phyloP scores from a whole-genome alignment of 2,797 vertebrate genomes.

The Chiloscyllium punctatum region DNA sequence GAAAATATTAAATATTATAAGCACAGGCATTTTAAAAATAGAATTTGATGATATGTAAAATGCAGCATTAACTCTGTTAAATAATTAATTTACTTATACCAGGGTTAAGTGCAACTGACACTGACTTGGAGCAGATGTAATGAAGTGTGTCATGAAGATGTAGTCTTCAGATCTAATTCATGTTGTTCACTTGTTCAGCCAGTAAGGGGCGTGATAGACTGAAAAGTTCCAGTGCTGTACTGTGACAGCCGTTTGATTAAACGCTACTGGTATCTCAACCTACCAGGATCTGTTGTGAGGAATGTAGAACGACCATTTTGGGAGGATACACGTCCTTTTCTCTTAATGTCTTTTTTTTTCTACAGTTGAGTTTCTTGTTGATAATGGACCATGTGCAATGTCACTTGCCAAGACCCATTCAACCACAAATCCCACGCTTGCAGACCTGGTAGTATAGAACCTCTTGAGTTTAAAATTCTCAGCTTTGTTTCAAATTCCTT shows the following conservation, averaged over 20 bases:
- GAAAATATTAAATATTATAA: not conserved
- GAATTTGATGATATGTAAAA: not conserved
- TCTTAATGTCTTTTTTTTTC: not conserved
- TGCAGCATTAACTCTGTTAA: slow-evolving; percentile 6
- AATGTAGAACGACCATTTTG: no score
- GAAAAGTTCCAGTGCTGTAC: not conserved
- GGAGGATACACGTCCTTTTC: not conserved
- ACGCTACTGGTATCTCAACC: not conserved
- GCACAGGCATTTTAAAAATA: not conserved
- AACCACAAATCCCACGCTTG: not conserved
- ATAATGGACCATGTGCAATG: not conserved
- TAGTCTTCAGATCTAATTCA: not conserved
- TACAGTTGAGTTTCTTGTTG: not conserved
- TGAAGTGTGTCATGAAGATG: not conserved
- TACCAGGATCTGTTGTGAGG: not conserved
- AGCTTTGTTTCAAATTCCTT: not conserved
- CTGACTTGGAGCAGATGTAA: not conserved
- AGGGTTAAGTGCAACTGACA: slow-evolving; percentile 1
- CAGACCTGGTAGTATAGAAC: not conserved
- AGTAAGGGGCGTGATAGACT: slow-evolving; percentile 5
- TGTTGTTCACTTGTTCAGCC: slow-evolving; percentile 13
- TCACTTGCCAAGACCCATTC: not conserved
- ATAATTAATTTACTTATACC: not conserved
- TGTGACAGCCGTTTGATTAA: not conserved
- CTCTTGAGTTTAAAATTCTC: not conserved